Evolutionary conservation across 2,888 invertebrate species (phyloP), one percentile per base, ranked within the genome.

Genomic region (Deilephila porcellus): DNA sequence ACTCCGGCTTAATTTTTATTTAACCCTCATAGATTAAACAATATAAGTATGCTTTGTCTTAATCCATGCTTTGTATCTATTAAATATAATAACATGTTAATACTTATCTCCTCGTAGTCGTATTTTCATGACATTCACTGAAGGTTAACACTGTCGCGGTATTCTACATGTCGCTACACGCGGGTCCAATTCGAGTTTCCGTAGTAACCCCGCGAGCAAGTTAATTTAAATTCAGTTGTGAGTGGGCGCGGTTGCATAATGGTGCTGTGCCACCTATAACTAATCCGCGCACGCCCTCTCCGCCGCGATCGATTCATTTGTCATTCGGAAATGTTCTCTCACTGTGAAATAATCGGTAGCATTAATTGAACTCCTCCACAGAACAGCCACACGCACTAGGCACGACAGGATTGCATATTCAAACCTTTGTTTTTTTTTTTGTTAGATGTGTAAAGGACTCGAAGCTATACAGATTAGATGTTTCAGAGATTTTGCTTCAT

Each of bases 191-290:
- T 82, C 82, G 82, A 80, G 80, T 82, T 80, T 75, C 64, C 29
- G 0, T 76, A 79, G 88, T 90, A 86, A 53, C 63, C 32, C 71
- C 60, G 32, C 45, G 74, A 77, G 74, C 74, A 80, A 85, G 83
- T 86, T 85, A 88, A 87, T 90, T 91, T 88, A 87, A 86, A 90
- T 88, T 87, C 88, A 90, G 88, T 87, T 88, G 67, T 67, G 82
- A 86, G 86, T 85, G 85, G 90, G 91, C 85, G 88, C 86, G 88
- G 84, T 81, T 76, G 80, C 80, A 82, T 92, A 91, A 93, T 91
- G 87, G 82, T 83, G 79, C 79, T 86, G 86, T 86, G 90, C 86
- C 92, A 90, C 88, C 87, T 88, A 90, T 90, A 91, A 90, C 88
- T 91, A 91, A 91, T 90, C 86, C 84, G 81, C 80, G 79, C 86